Conservation (phyloP, 1,140 invertebrate genomes). For the Gryllus bimaculatus region DNA sequence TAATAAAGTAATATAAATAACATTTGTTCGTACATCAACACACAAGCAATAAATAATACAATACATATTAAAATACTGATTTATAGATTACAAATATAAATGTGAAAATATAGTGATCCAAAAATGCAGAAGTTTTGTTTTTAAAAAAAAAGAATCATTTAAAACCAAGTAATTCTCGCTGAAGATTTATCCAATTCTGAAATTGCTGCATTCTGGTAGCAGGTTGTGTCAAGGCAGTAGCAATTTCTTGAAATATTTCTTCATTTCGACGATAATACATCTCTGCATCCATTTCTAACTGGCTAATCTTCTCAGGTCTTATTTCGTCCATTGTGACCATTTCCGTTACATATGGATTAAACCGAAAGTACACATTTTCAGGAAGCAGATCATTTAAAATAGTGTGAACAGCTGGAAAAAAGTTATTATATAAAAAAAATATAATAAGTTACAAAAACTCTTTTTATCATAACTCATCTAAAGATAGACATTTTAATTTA, state of each 20-base stretch:
- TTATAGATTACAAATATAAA: not conserved
- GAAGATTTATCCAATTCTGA: conserved; percentile 35
- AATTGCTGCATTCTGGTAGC: conserved; percentile 36
- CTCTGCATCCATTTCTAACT: conserved; percentile 52
- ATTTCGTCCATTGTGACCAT: conserved; percentile 77
- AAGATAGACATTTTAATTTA: no score
- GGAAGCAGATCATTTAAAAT: conserved; percentile 74
- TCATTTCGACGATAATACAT: conserved; percentile 72
- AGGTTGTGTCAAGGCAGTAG: conserved; percentile 38
- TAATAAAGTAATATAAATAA: no score
- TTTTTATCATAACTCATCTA: no score
- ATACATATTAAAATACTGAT: not conserved
- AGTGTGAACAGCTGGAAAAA: conserved; percentile 58
- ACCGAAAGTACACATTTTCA: conserved; percentile 68
- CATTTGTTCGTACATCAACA: not conserved
- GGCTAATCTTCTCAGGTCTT: conserved; percentile 51
- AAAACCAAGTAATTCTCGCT: not conserved
- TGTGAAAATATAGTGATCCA: not conserved
- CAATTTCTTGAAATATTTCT: conserved; percentile 54
- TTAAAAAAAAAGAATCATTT: not conserved
- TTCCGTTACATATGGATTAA: conserved; percentile 83
- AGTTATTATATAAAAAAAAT: not conserved
- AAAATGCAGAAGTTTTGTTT: conserved; percentile 24
- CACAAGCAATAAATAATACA: not conserved
- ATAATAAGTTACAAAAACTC: no score